Percentiles rank a stretch among this genome's conserved stretches.
Conservation (phyloP, 2,888 invertebrate genomes). For the Hetaerina titia region DNA sequence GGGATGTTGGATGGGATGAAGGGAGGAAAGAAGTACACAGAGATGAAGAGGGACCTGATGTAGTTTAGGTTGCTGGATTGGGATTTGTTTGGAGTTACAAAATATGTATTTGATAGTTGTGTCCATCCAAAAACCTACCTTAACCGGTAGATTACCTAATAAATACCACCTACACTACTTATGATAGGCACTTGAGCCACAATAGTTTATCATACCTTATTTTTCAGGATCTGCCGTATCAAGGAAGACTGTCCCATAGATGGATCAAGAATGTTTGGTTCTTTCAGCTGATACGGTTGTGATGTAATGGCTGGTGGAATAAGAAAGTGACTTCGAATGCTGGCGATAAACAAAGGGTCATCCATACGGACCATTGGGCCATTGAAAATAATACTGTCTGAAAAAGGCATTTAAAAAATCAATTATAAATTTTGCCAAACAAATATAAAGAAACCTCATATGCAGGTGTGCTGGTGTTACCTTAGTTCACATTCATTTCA, state of each 20-base stretch:
- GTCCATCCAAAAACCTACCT: too few species aligned
- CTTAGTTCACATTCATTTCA: too few species aligned
- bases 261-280: conserved; percentile 74
- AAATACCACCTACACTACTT: too few species aligned
- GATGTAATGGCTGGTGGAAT: conserved; percentile 39
- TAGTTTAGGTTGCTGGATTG: too few species aligned
- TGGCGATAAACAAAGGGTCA: conserved; percentile 50
- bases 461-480: too few species aligned
- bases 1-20: too few species aligned
- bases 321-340: conserved; percentile 45
- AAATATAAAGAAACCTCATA: background rate
- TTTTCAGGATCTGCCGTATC: conserved; percentile 75
- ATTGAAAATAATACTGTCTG: conserved; percentile 52
- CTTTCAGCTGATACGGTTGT: conserved; percentile 72
- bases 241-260: conserved; percentile 76
- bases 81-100: too few species aligned
- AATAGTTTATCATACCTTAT: conserved; percentile 74
- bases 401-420: background rate
- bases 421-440: background rate
- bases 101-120: too few species aligned
- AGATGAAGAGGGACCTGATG: too few species aligned
- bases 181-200: too few species aligned
- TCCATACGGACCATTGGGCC: conserved; percentile 17
- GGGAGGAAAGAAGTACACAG: too few species aligned
- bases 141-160: too few species aligned